Conservation (phyloP, 1,140 invertebrate genomes). For the Bilobella aurantiaca region DNA sequence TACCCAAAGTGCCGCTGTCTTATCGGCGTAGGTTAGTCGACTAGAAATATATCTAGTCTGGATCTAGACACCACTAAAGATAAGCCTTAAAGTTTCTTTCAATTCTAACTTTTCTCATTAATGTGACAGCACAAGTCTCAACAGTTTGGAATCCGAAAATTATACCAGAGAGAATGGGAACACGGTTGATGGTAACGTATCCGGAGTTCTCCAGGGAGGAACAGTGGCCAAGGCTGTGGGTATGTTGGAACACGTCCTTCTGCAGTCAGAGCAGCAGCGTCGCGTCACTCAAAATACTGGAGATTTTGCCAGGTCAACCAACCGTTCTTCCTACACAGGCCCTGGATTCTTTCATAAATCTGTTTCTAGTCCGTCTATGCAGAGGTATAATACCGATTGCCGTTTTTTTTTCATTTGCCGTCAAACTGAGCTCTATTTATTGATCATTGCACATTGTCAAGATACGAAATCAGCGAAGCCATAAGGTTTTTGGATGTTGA, state of each 20-base stretch:
- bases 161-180: not conserved
- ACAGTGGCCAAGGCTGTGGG: constrained; percentile 18
- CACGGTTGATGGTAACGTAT: constrained; percentile 17
- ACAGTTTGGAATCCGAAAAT: constrained; percentile 22
- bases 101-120: not conserved
- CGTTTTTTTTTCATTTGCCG: not conserved
- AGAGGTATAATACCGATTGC: constrained; percentile 15
- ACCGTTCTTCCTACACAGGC: constrained; percentile 22
- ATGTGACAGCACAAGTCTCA: constrained; percentile 26
- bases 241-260: constrained; percentile 19
- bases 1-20: constrained; percentile 25
- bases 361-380: constrained; percentile 31
- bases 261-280: constrained; percentile 11
- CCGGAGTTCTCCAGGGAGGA: constrained; percentile 14
- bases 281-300: not conserved
- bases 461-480: too few relatives aligned
- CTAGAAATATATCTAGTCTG: too few relatives aligned
- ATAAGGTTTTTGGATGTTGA: not conserved
- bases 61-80: too few relatives aligned
- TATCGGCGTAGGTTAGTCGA: constrained; percentile 27
- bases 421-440: too few relatives aligned
- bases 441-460: too few relatives aligned
- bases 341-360: constrained; percentile 28
- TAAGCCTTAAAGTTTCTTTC: not conserved
- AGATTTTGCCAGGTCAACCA: constrained; percentile 16